Evolutionary conservation across 2,113 vertebrate genomes (phyloP).

Genomic region (Brienomyrus brachyistius): DNA sequence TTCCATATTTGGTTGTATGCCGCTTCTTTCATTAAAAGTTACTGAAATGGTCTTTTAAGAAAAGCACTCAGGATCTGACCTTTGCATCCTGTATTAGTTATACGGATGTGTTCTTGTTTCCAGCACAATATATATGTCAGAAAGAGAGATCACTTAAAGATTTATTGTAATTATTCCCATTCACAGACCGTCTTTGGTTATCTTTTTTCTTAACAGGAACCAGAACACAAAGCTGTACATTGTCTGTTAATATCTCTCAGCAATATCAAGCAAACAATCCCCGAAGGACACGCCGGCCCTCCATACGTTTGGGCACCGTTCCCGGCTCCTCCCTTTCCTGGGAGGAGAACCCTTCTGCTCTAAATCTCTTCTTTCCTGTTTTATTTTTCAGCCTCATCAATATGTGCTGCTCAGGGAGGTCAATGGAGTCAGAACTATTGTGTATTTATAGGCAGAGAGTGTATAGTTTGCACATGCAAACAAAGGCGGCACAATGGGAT

Average conservation of each 20-base stretch:
- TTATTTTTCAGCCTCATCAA: not conserved
- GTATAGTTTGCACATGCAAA: constrained; percentile 6
- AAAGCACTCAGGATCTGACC: not conserved
- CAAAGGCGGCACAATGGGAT: not conserved
- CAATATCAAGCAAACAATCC: not conserved
- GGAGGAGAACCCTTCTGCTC: not conserved
- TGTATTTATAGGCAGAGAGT: not conserved
- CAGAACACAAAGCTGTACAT: not conserved
- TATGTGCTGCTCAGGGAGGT: not conserved
- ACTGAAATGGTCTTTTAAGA: not conserved
- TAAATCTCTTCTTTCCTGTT: constrained; percentile 7
- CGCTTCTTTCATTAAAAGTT: not conserved
- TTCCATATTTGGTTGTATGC: not conserved
- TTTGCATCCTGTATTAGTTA: not conserved
- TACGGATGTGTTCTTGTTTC: not conserved
- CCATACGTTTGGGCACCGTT: not conserved
- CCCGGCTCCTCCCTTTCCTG: not conserved
- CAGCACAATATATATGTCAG: not conserved
- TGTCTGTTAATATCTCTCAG: constrained; percentile 1
- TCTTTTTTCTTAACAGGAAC: not conserved
- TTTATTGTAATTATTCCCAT: constrained; percentile 4
- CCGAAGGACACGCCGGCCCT: not conserved
- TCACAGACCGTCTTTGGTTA: not conserved
- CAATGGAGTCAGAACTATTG: not conserved
- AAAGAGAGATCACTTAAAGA: not conserved